A percentile compares a stretch with the other conserved stretches of the same genome.
Evolutionary conservation across 2,888 invertebrate species (phyloP).

Genomic region (Drosophila conformis): DNA sequence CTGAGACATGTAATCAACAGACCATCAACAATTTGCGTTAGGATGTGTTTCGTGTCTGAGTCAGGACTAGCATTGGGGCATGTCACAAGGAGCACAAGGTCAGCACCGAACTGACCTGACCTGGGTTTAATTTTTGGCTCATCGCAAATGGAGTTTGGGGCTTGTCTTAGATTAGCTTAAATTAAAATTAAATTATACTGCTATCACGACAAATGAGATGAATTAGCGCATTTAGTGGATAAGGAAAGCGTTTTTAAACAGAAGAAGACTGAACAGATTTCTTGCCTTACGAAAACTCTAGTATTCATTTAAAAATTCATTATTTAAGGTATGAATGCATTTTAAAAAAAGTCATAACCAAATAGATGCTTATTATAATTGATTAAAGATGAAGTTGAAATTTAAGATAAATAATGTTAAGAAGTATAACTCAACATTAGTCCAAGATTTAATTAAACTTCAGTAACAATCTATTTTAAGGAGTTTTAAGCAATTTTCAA

Average conservation of each 20-base stretch:
- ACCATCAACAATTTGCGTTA: constrained; percentile 35
- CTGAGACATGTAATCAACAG: constrained; percentile 51
- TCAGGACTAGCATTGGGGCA: constrained; percentile 19
- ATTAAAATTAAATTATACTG: not conserved
- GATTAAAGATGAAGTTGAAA: not conserved
- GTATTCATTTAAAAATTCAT: not conserved
- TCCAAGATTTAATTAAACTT: not conserved
- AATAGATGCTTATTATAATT: not conserved
- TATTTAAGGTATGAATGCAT: not conserved
- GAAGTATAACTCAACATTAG: not conserved
- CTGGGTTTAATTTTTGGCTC: constrained; percentile 21
- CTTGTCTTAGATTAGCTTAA: constrained; percentile 6
- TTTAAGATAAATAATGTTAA: not conserved
- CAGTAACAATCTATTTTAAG: not conserved
- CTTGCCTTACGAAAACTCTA: not conserved
- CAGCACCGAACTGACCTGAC: constrained; percentile 47
- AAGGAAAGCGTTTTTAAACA: not conserved
- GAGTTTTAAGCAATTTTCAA: not conserved
- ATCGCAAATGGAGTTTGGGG: constrained; percentile 1
- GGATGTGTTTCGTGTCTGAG: constrained; percentile 30
- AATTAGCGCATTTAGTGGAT: not conserved
- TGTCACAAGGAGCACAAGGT: constrained; percentile 46
- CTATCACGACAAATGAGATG: not conserved
- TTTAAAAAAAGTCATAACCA: not conserved
- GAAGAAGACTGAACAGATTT: not conserved